Evolutionary conservation across 2,797 vertebrate species (phyloP), one percentile per base, ranked within the genome.

Genomic region (Sternarchorhynchus goeldii): DNA sequence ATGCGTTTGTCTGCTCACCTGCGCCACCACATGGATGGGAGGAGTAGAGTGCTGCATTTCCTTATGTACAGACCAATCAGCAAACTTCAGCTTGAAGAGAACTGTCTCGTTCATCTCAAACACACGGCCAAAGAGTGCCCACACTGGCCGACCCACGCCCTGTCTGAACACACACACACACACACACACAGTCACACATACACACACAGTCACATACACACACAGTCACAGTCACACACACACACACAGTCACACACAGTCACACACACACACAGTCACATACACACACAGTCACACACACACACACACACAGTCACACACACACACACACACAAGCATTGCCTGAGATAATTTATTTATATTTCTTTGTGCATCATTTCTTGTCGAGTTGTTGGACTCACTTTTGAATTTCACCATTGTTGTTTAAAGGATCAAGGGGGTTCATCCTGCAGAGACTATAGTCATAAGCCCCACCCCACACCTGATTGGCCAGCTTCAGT

Each of bases 371-470:
- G 8, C 75, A 8, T 53, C 29, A 70, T n/a, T 50, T 36, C 16
- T 6, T 12, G 8, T 25, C 2, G 16, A 34, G 39, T 17, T 25
- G n/a, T 5, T 20, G 18, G 41, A 86, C 90, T 85, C 70, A 94
- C 93, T 78, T 88, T 59, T 85, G 87, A n/a, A 87, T 84, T 67
- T 79, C 62, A 41, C 85, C 72, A 83, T 89, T 88, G 62, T 78
- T 63, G 83, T 81, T 88, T 16, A 87, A 89, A 82, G 91, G 91
- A 85, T 93, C 89, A 78, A 95, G 89, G 0, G 94, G 94, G 82
- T 93, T 95, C 82, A 94, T 88, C 41, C 85, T 88, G 82, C 92
- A 95, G 90, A 90, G 93, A 85, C 91, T 92, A 89, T 95, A 95
- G 89, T 95, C 93, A 12, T 93, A 95, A 1, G 85, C 82, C 45